Evolutionary conservation across 2,888 invertebrate species (phyloP).

Genomic region (Tetanocera ferruginea): DNA sequence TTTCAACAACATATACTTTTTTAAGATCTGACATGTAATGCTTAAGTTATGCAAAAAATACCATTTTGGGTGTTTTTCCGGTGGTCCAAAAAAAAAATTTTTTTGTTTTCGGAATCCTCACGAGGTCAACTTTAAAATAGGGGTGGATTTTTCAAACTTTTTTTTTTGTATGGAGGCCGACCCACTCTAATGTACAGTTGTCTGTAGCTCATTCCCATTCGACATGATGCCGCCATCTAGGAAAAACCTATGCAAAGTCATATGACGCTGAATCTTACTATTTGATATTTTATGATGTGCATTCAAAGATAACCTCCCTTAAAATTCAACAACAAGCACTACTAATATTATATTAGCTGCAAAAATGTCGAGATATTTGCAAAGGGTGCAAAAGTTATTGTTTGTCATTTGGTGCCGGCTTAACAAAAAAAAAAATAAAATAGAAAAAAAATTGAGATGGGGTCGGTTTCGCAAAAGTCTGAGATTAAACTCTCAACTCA

Average conservation of each 20-base stretch:
- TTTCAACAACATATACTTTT: background rate
- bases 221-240: background rate
- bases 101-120: too few species aligned
- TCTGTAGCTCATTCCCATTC: background rate
- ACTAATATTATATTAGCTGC: background rate
- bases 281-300: background rate
- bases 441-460: background rate
- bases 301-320: slow-evolving; percentile 1
- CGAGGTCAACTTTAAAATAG: too few species aligned
- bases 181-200: too few species aligned
- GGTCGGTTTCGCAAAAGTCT: background rate
- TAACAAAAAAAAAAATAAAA: background rate
- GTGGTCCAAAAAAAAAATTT: too few species aligned
- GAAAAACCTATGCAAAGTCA: background rate
- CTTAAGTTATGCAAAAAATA: too few species aligned
- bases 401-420: background rate
- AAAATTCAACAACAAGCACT: background rate
- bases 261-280: background rate
- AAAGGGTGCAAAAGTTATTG: background rate
- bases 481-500: too few species aligned
- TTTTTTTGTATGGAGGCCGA: too few species aligned
- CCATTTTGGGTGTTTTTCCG: too few species aligned
- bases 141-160: too few species aligned
- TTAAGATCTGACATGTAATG: too few species aligned
- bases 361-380: background rate